Percentiles rank a stretch among this genome's conserved stretches.
These are phyloP conservation scores for Indri indri DNA, from an alignment of 2,113 vertebrate species.

Conservation along the genomic window DNA sequence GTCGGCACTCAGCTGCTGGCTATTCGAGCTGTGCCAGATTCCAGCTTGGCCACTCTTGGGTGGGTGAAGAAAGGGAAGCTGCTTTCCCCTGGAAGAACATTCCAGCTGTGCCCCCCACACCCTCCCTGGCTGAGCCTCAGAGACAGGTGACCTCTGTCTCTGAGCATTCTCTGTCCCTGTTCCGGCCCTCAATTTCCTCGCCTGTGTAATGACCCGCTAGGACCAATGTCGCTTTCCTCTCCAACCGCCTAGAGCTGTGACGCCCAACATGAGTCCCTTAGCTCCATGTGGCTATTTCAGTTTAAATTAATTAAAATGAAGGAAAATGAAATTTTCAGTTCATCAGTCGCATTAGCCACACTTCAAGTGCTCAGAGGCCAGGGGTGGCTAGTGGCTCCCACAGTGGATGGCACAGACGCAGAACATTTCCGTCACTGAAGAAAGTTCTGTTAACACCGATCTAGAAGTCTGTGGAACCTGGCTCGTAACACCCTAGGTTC, in stretches of 20 bases:
- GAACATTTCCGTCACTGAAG: accelerated
- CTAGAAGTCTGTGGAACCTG: not conserved
- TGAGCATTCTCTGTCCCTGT: not conserved
- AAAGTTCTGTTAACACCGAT: not conserved
- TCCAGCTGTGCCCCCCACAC: not conserved
- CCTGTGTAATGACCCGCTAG: not conserved
- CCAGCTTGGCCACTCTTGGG: not conserved
- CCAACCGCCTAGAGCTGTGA: not conserved
- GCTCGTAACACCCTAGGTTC: not conserved
- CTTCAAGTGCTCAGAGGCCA: not conserved
- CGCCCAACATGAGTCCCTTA: not conserved
- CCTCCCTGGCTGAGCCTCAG: not conserved
- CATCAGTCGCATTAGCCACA: not conserved
- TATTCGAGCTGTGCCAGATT: not conserved
- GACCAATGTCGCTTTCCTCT: not conserved
- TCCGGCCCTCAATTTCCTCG: not conserved
- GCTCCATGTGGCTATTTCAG: not conserved
- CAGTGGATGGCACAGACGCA: not conserved
- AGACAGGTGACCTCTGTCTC: not conserved
- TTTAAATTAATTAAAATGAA: not conserved
- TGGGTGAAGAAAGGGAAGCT: not conserved
- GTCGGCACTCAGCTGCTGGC: not conserved
- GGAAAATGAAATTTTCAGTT: not conserved
- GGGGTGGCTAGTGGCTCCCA: not conserved
- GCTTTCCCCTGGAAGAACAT: not conserved